Percentiles rank a stretch among this genome's conserved stretches.
phyloP scores from a whole-genome alignment of 2,797 vertebrate genomes.

The Carduelis carduelis region DNA sequence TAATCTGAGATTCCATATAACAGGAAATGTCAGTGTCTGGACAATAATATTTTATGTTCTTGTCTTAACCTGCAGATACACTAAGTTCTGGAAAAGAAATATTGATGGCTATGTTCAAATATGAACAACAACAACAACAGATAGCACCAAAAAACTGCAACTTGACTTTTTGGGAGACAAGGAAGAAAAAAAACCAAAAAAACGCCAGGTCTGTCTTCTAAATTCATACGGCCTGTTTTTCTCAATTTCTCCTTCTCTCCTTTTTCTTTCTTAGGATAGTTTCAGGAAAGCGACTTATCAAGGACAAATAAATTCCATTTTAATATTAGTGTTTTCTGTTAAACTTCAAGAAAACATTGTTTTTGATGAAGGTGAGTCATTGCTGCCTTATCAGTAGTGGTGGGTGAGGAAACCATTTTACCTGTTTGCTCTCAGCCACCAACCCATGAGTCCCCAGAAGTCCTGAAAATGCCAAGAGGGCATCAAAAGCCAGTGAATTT shows the following conservation, averaged over 20 bases:
- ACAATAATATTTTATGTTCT: neutral
- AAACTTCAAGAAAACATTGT: neutral
- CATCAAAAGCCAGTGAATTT: neutral
- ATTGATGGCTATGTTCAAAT: neutral
- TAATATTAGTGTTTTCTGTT: neutral
- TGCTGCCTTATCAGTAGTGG: neutral
- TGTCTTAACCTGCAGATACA: neutral
- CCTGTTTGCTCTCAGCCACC: neutral
- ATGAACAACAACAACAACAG: neutral
- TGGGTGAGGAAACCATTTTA: neutral
- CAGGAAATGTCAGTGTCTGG: neutral
- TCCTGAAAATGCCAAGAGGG: neutral
- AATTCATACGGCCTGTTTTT: fast-evolving
- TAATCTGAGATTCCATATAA: neutral
- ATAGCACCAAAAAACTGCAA: neutral
- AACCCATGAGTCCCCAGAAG: neutral
- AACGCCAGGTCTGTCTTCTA: neutral
- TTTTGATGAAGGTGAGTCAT: neutral
- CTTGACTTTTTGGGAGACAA: neutral
- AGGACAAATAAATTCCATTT: neutral
- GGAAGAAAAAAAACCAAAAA: neutral
- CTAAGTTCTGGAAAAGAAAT: neutral
- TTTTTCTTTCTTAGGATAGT: neutral
- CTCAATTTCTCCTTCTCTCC: neutral
- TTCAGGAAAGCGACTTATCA: neutral